A percentile compares a stretch with the other conserved stretches of the same genome.
Conservation (phyloP, 2,888 invertebrate genomes). For the Yponomeuta plumbellus region DNA sequence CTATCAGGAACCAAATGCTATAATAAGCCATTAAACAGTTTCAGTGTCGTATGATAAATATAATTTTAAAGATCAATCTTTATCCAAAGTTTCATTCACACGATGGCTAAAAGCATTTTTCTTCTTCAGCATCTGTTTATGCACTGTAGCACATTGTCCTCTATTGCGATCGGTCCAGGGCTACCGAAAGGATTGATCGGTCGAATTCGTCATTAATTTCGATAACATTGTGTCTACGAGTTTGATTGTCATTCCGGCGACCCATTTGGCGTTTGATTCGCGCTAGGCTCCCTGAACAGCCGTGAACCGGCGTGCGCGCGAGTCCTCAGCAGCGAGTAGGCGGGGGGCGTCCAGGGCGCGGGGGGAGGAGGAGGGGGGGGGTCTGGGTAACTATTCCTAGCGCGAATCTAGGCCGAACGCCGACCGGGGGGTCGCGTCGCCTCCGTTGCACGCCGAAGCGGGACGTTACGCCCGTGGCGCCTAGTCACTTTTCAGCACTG, state of each 20-base stretch:
- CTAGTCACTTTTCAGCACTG: neutral
- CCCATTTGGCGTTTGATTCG: neutral
- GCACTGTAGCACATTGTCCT: no score
- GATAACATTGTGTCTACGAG: no score
- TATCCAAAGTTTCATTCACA: no score
- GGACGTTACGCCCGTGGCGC: constrained; percentile 17
- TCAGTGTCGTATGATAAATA: no score
- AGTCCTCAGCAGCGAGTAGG: constrained; percentile 58
- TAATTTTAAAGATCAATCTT: no score
- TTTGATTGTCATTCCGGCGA: no score
- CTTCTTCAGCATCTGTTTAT: no score
- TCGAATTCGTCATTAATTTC: no score
- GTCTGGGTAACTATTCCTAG: constrained; percentile 71
- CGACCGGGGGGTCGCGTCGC: constrained; percentile 49
- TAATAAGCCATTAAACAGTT: no score
- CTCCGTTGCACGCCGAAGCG: constrained; percentile 26
- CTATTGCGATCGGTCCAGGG: no score
- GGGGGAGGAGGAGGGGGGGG: constrained; percentile 57
- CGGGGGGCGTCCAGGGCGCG: constrained; percentile 61
- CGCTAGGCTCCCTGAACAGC: constrained; percentile 18
- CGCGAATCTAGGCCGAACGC: constrained; percentile 73
- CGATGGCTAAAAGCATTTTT: no score
- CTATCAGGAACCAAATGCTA: neutral
- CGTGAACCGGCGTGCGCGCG: constrained; percentile 28
- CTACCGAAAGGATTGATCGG: no score